Base-by-base conservation (phyloP, 2,888 invertebrate genomes). In the Xylota sylvarum region DNA sequence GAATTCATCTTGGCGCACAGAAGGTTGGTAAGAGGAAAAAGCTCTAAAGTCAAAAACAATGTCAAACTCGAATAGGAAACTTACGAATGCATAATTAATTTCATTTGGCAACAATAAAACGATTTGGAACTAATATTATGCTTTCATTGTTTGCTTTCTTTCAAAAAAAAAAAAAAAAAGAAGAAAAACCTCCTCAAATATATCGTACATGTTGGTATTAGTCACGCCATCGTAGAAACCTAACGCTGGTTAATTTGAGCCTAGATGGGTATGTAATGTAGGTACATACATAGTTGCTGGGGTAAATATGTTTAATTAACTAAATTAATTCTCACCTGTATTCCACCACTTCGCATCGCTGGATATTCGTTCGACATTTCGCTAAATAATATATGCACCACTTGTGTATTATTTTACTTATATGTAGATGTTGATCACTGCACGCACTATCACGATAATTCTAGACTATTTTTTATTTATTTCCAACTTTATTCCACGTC, bases 311-410 rank as follows among this genome's bases (percentile, higher is more conserved):
- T 12, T 19, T 37, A 55, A 64, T 17, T 62, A 32, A 55, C 5
- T 14, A 76, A 40, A 46, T n/a, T 50, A 50, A 5, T 35, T 62
- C 82, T 70, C 37, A 82, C 82, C 72, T 82, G 77, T 65, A 82
- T 64, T 35, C 64, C 74, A 56, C 35, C 23, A 64, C 32, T 40
- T 35, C 64, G 40, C 48, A 50, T 58, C 19, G 27, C 32, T 48
- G 64, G 43, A 52, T 65, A 65, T 5, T 77, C 64, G 43, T 58
- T 55, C 37, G 72, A 77, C 82, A 82, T 82, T 43, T 65, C 52
- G 37, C 9, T n/a, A 56, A 23, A 30, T 32, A 6, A 35, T 23
- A 9, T 37, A 12, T 37, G 23, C 37, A 50, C 23, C 17, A 19
- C 2, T 14, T 14, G 12, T 32, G n/a, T 30, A 9, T 5, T 30